Conservation (phyloP, 1,140 invertebrate species). For the Brachionus rubens region DNA sequence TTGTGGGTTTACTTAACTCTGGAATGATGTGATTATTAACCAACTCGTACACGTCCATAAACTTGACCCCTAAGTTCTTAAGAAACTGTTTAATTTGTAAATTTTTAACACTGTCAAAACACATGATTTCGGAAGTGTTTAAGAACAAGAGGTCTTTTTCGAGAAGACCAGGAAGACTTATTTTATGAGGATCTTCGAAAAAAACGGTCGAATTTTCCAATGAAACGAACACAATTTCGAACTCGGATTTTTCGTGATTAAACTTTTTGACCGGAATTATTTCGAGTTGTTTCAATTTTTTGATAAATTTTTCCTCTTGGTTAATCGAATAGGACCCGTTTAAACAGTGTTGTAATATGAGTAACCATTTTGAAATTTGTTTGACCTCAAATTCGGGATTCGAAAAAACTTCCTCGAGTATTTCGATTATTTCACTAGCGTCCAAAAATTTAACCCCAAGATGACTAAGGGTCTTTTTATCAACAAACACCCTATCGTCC, state of each 20-base stretch:
- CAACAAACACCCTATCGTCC: neutral
- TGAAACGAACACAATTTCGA: neutral
- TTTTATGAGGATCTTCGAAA: neutral
- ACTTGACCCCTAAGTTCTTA: neutral
- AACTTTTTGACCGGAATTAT: constrained; percentile 2
- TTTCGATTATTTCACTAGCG: constrained; percentile 1
- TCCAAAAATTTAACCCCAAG: neutral
- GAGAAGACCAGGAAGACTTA: neutral
- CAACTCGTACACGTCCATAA: neutral
- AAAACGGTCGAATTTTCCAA: neutral
- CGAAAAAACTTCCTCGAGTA: neutral
- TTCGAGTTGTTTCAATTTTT: constrained; percentile 9
- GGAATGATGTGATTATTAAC: neutral
- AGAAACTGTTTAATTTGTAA: constrained; percentile 14
- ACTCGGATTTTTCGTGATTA: neutral
- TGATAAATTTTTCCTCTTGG: constrained; percentile 31
- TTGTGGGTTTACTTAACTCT: neutral
- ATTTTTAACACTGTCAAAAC: neutral
- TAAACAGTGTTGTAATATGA: constrained; percentile 8
- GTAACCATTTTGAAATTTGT: constrained; percentile 13
- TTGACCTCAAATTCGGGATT: neutral
- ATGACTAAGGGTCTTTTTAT: neutral
- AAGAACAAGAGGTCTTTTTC: constrained; percentile 10
- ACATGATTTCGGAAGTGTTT: neutral
- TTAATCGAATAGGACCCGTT: constrained; percentile 14